Percentiles rank a stretch among this genome's conserved stretches.
Evolutionary conservation across 2,797 vertebrate species (phyloP).

Genomic region (Pangasius larnaudii): DNA sequence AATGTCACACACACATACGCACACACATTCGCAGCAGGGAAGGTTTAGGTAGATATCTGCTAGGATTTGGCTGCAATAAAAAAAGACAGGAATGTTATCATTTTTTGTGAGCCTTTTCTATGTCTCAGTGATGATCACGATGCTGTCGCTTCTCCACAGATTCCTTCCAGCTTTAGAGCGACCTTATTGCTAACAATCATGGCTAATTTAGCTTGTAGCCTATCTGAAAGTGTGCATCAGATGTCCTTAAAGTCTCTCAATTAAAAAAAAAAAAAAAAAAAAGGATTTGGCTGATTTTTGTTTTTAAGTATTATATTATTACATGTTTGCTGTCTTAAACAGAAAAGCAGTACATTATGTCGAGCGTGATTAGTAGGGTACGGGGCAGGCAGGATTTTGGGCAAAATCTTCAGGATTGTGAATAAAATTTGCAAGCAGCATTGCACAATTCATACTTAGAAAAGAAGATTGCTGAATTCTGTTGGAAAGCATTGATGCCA

Average conservation of each 20-base stretch:
- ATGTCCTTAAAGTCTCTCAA: not conserved
- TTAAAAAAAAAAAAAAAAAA: not conserved
- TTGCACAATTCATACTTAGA: not conserved
- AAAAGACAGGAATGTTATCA: not conserved
- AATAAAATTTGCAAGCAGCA: not conserved
- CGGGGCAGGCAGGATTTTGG: not conserved
- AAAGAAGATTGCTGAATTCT: not conserved
- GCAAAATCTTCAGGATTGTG: not conserved
- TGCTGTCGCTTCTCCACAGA: not conserved
- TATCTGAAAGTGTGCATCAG: not conserved
- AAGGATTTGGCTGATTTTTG: not conserved
- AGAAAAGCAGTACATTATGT: not conserved
- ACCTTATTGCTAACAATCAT: too few species aligned
- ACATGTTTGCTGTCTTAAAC: not conserved
- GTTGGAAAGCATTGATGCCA: not conserved
- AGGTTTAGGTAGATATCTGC: not conserved
- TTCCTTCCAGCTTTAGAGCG: not conserved
- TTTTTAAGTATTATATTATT: not conserved
- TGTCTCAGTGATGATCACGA: not conserved
- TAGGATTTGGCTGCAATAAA: not conserved
- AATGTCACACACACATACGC: not conserved
- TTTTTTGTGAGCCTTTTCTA: not conserved
- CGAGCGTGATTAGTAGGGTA: not conserved
- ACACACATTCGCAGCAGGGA: too few species aligned
- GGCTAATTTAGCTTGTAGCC: not conserved